Percentiles rank a stretch among this genome's conserved stretches.
Conservation (phyloP, 2,888 invertebrate species). For the Busseola fusca region DNA sequence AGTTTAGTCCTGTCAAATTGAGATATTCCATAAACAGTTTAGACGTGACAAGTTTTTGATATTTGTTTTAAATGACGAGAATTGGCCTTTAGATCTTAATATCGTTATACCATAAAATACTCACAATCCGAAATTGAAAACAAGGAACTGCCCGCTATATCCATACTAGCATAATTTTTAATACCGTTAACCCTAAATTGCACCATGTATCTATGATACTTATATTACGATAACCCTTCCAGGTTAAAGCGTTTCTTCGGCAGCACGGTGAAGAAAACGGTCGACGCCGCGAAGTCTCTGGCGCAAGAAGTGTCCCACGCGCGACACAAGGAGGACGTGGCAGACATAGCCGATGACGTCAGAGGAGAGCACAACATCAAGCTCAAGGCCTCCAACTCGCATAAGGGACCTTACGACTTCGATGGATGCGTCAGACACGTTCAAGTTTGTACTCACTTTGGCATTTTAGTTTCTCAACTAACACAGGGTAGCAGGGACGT, state of each 20-base stretch:
- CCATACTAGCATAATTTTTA: not conserved
- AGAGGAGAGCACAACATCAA: conserved; percentile 94
- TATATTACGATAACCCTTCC: not conserved
- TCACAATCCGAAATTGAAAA: not conserved
- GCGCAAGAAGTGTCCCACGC: conserved; percentile 96
- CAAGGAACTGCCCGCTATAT: not conserved
- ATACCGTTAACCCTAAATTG: not conserved
- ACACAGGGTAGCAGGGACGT: not conserved
- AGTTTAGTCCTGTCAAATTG: too few species aligned
- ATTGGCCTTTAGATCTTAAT: too few species aligned
- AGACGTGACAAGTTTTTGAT: too few species aligned
- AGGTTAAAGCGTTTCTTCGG: conserved; percentile 95
- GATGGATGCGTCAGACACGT: conserved; percentile 96
- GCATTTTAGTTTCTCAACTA: not conserved
- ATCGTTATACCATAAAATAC: not conserved
- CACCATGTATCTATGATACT: not conserved
- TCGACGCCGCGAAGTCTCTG: conserved; percentile 96
- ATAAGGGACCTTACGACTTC: conserved; percentile 99
- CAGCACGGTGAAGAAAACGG: conserved; percentile 96
- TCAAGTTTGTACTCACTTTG: conserved; percentile 87
- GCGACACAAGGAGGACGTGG: conserved; percentile 95
- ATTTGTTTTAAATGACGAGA: too few species aligned
- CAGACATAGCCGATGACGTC: conserved; percentile 95
- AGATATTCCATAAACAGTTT: too few species aligned
- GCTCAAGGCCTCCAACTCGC: conserved; percentile 97